Percentiles rank a stretch among this genome's conserved stretches.
These are phyloP conservation scores for Microcaecilia unicolor DNA, from an alignment of 2,797 vertebrate genomes.

Conservation along the genomic window DNA sequence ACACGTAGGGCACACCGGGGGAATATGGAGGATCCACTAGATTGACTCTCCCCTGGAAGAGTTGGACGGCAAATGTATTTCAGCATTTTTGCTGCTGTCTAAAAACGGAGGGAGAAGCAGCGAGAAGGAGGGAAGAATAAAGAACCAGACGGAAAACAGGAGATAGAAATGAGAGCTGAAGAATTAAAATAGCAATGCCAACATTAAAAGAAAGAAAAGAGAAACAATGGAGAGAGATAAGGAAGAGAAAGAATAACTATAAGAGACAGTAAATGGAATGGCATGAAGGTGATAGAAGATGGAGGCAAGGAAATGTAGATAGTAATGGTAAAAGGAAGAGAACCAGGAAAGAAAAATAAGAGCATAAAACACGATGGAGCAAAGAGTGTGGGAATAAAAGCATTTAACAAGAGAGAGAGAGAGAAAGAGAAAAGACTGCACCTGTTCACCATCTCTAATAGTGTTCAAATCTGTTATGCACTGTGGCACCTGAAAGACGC, in stretches of 20 bases:
- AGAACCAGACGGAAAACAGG: not conserved
- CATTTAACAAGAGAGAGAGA: not conserved
- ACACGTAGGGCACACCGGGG: not conserved
- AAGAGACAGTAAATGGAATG: no score
- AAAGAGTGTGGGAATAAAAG: not conserved
- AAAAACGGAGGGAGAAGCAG: not conserved
- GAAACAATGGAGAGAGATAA: not conserved
- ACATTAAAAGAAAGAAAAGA: no score
- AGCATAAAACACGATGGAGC: not conserved
- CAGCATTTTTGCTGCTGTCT: no score
- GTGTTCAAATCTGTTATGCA: no score
- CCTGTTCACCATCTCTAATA: no score
- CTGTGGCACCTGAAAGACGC: no score
- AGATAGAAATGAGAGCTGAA: not conserved
- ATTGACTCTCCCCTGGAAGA: slow-evolving; percentile 37
- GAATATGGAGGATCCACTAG: not conserved
- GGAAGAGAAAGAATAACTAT: no score
- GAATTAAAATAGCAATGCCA: not conserved
- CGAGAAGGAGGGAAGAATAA: not conserved
- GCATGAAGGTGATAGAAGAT: no score
- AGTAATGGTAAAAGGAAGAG: no score
- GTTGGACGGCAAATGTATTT: not conserved
- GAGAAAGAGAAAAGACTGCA: not conserved
- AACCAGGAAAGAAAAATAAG: no score
- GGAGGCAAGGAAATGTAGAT: no score